Evolutionary conservation across 2,888 invertebrate genomes (phyloP).

Genomic region (Callosobruchus maculatus): DNA sequence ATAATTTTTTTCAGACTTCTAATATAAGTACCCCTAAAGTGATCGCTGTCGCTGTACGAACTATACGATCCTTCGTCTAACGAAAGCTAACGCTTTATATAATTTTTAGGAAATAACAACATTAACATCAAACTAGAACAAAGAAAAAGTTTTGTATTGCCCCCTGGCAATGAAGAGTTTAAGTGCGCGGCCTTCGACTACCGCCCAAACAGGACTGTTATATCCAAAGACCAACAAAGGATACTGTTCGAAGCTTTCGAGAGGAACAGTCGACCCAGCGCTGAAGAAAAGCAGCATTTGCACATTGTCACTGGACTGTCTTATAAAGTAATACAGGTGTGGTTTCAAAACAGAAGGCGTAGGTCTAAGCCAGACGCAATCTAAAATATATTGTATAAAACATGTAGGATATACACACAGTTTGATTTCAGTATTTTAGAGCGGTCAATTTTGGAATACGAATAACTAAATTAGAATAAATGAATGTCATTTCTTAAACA

Average conservation of each 20-base stretch:
- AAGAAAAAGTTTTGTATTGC: not conserved
- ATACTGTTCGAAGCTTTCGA: conserved; percentile 3
- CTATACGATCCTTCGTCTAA: no score
- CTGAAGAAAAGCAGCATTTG: not conserved
- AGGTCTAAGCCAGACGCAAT: not conserved
- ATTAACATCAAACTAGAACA: not conserved
- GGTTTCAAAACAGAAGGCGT: conserved; percentile 12
- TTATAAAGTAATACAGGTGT: conserved; percentile 6
- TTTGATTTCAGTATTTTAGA: no score
- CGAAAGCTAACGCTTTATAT: not conserved
- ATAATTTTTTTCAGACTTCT: no score
- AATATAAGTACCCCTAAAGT: no score
- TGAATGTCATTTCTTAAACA: no score
- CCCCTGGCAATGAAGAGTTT: not conserved
- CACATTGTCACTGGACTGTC: conserved; percentile 4
- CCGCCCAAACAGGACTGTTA: conserved; percentile 1
- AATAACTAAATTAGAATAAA: no score
- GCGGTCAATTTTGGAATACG: no score
- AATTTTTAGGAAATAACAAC: not conserved
- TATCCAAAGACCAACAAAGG: conserved; percentile 1
- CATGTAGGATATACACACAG: no score
- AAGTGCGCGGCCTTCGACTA: not conserved
- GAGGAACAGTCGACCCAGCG: not conserved
- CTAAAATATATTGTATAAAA: no score
- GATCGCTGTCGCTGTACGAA: no score